Base-by-base conservation (phyloP, 2,797 vertebrate species). In the Bryconaethiops microstoma region DNA sequence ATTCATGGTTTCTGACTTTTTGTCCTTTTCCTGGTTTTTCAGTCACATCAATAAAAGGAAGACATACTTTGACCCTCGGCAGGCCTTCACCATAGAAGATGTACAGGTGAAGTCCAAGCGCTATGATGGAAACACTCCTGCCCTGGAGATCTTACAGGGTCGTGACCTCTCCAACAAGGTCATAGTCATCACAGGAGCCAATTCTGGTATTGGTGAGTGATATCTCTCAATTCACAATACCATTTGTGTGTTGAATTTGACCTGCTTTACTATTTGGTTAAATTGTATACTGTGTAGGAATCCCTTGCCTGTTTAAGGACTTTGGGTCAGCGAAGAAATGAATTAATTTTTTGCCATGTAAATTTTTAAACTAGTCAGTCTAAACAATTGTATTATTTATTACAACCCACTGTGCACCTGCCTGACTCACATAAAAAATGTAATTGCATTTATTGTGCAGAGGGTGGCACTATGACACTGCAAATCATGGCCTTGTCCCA, bases 41-140 rank as follows among this genome's bases (percentile, higher is more conserved):
- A 99, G 98, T 82, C 98, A 99, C 88, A 97, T 99, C 88, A 99
- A 99, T 92, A 99, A 98, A 91, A 93, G 98, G 85, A 97, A 92
- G 67, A 99, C 98, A 0, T 98, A 97, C 83, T 95, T 99, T 85
- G 98, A 99, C 86, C 98, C 98, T 0, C 94, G 98, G 39, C 93
- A 99, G 89, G 98, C 98, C 0, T 99, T 99, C 80, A 98, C 97
- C 0, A 95, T 99, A 68, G 98, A 99, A 82, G 98, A 99, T 50
- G 94, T 95, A 35, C 91, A 96, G 8, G 87, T 94, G 29, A 98
- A 98, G 87, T 95, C 96, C 0, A 92, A 98, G 81, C 95, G 95
- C 2, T 99, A 96, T 0, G 98, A 99, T 12, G 95, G 97, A 45
- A 99, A 96, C 90, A 97, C 95, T 0, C 90, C 96, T 0, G 98